These are phyloP conservation scores for Temnothorax nylanderi DNA, from an alignment of 1,140 invertebrate genomes.

Conservation along the genomic window DNA sequence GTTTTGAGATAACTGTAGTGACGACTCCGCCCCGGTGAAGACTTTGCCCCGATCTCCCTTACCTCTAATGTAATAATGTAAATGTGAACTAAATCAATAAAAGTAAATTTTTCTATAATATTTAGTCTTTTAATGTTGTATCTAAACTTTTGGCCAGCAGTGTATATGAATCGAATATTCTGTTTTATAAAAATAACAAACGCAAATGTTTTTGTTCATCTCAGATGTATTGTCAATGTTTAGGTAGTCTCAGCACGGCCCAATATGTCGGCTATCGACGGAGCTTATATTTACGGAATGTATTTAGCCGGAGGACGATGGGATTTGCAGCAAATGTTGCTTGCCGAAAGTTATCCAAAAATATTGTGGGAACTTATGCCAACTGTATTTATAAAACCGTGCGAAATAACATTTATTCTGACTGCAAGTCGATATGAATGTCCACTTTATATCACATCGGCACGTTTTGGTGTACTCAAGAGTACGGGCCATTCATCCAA, in stretches of 20 bases:
- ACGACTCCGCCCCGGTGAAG: no score
- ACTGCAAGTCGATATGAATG: slow-evolving; percentile 90
- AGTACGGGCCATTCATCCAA: slow-evolving; percentile 97
- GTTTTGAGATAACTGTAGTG: no score
- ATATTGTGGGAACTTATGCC: slow-evolving; percentile 93
- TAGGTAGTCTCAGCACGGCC: slow-evolving; percentile 71
- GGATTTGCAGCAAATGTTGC: slow-evolving; percentile 87
- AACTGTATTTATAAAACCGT: slow-evolving; percentile 90
- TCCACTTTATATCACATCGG: slow-evolving; percentile 95
- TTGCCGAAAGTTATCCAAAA: slow-evolving; percentile 94
- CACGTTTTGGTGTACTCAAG: slow-evolving; percentile 92
- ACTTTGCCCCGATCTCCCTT: no score
- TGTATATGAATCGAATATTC: no score
- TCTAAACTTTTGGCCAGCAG: no score
- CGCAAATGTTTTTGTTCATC: neutral
- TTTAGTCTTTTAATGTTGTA: no score
- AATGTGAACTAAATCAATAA: no score
- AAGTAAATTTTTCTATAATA: no score
- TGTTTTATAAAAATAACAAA: neutral
- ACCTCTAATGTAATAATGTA: no score
- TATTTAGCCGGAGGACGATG: slow-evolving; percentile 95
- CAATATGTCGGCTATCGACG: slow-evolving; percentile 87
- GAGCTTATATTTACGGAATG: slow-evolving; percentile 93
- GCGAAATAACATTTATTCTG: slow-evolving; percentile 85
- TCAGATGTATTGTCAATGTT: neutral